Conservation (phyloP, 2,888 invertebrate genomes). For the Octonoba sinensis region DNA sequence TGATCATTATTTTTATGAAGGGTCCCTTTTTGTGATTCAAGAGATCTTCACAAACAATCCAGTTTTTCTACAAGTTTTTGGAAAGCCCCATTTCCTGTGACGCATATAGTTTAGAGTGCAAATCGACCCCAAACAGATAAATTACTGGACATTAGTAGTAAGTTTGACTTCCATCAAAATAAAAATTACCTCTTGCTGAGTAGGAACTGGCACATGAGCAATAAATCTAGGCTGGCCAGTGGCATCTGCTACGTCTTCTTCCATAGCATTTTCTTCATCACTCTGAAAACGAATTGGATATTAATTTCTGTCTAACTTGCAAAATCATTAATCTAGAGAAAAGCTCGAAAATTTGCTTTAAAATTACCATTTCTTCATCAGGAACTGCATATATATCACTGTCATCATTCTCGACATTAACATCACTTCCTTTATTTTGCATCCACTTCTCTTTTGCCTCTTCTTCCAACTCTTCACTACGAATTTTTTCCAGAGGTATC, state of each 20-base stretch:
- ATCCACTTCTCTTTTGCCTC: constrained; percentile 82
- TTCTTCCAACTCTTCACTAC: constrained; percentile 79
- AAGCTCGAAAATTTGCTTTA: background rate
- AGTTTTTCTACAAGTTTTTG: no score
- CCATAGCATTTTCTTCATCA: constrained; percentile 44
- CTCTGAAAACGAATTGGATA: constrained; percentile 59
- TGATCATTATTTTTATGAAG: no score
- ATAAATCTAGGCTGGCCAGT: constrained; percentile 76
- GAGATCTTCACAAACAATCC: no score
- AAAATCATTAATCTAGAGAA: background rate
- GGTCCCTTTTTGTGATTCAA: no score
- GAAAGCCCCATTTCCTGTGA: no score
- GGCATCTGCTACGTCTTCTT: constrained; percentile 66
- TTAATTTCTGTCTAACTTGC: background rate
- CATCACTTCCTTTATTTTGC: constrained; percentile 73
- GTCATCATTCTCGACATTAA: constrained; percentile 76
- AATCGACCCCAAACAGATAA: no score
- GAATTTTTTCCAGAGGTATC: constrained; percentile 85
- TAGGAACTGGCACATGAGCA: constrained; percentile 92
- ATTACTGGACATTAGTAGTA: no score
- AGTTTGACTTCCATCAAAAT: no score
- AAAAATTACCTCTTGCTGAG: constrained; percentile 81
- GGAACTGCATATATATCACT: constrained; percentile 79
- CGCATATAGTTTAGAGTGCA: no score
- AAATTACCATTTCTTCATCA: constrained; percentile 50